These are phyloP conservation scores for Copidosoma floridanum DNA, from an alignment of 1,140 invertebrate species.

Conservation along the genomic window DNA sequence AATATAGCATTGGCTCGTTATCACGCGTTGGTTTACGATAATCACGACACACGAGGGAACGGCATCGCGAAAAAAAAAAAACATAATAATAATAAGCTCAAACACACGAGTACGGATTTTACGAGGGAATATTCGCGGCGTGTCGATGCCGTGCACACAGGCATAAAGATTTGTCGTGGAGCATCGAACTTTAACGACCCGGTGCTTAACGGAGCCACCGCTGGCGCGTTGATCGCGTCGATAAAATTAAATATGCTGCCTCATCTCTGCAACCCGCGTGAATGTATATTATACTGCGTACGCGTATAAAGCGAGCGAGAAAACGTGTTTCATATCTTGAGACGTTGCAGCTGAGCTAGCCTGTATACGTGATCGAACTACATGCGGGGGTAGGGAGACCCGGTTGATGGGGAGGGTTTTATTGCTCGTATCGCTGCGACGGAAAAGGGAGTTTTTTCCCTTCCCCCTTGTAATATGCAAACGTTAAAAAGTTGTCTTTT, in stretches of 20 bases:
- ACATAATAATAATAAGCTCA: too few species aligned
- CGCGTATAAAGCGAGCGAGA: background rate
- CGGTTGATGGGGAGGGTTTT: constrained; percentile 19
- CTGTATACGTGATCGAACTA: too few species aligned
- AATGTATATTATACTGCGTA: background rate
- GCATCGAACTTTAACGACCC: constrained; percentile 11
- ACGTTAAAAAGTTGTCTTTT: too few species aligned
- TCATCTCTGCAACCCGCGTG: too few species aligned
- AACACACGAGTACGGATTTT: background rate
- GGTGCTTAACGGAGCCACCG: too few species aligned
- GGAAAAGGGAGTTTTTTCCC: too few species aligned
- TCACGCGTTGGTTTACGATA: background rate
- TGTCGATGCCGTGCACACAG: too few species aligned
- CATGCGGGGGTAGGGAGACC: too few species aligned
- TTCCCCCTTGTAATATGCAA: too few species aligned
- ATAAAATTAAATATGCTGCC: constrained; percentile 22
- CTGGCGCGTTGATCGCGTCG: constrained; percentile 1
- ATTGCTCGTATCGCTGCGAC: constrained; percentile 32
- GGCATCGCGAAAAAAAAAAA: background rate
- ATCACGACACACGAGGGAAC: background rate
- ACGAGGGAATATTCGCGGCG: constrained; percentile 13
- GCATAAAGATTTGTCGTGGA: constrained; percentile 9
- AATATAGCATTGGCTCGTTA: background rate
- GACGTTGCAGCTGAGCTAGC: too few species aligned
- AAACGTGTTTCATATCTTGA: background rate